Evolutionary conservation across 2,113 vertebrate species (phyloP), one percentile per base, ranked within the genome.

Genomic region (Apus apus): DNA sequence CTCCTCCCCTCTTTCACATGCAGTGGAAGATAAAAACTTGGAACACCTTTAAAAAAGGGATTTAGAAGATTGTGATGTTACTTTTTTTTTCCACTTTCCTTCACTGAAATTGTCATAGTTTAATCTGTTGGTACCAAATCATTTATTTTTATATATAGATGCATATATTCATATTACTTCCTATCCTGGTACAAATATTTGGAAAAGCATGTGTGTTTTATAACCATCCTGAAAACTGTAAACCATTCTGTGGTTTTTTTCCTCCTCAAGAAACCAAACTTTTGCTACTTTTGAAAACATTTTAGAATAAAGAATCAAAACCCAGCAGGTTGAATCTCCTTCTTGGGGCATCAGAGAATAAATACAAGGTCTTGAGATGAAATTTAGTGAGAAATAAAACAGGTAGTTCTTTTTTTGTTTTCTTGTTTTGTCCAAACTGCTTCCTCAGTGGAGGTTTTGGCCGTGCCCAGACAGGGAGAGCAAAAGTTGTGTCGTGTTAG

Each of bases 241-340:
- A 62, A 1, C 1, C 1, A 54, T 83, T 79, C 25, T 80, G 25
- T 83, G 36, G 4, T 1, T 15, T 36, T 81, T 87, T 88, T 78
- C 70, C 27, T 83, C 45, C 38, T 85, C 58, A 57, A 50, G 64
- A 60, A 10, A 0, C 1, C 19, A 29, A 64, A 73, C 34, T 89
- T 90, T 87, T 89, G 73, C 86, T 92, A 85, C 86, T 87, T 80
- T 8, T 84, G 75, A 80, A 80, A 87, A 71, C 38, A 45, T 68
- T 68, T 83, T 68, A 70, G 78, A 97, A 96, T 94, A 93, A 95
- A 96, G 40, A 76, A 61, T 71, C 48, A 85, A 90, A 95, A 81
- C 26, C 22, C 45, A 53, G 11, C 11, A 26, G 73, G 36, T 61
- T 62, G 40, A 65, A 32, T 81, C 25, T 66, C 12, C n/a, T 91